phyloP scores from a whole-genome alignment of 2,888 invertebrate genomes.

The Pantelozetes paolii region DNA sequence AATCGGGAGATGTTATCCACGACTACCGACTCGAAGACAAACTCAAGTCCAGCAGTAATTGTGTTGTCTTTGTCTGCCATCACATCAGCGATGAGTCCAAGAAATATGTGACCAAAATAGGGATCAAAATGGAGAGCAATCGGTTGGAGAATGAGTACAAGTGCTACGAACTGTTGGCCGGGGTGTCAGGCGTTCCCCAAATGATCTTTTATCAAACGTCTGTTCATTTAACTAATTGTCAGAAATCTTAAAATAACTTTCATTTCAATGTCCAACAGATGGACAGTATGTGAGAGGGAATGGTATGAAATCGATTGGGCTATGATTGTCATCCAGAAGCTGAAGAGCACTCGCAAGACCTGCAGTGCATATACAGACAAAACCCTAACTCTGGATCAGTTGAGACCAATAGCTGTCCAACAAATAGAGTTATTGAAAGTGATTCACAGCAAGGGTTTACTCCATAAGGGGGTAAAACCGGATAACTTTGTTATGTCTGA shows the following conservation, averaged over 20 bases:
- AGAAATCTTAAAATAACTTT: too few relatives aligned
- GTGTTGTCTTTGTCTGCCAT: constrained; percentile 26
- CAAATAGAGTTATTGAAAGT: neutral
- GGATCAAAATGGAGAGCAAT: neutral
- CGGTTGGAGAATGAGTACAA: neutral
- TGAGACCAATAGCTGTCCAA: constrained; percentile 13
- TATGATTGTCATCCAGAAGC: constrained; percentile 22
- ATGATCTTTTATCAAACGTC: neutral
- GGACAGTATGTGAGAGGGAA: neutral
- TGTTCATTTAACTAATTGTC: too few relatives aligned
- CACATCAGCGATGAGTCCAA: too few relatives aligned
- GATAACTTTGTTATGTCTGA: constrained; percentile 24
- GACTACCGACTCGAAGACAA: neutral
- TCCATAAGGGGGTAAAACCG: constrained; percentile 14
- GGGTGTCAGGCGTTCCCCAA: neutral
- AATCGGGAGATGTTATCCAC: neutral
- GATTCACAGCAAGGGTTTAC: neutral
- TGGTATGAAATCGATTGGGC: neutral
- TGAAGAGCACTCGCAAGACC: neutral
- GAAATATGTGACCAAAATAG: constrained; percentile 8
- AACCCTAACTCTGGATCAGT: neutral
- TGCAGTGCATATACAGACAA: neutral
- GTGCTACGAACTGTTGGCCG: neutral
- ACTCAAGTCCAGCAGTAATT: neutral
- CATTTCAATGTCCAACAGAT: too few relatives aligned